Evolutionary conservation across 1,140 invertebrate species (phyloP).

Genomic region (Zaprionus gabonicus): DNA sequence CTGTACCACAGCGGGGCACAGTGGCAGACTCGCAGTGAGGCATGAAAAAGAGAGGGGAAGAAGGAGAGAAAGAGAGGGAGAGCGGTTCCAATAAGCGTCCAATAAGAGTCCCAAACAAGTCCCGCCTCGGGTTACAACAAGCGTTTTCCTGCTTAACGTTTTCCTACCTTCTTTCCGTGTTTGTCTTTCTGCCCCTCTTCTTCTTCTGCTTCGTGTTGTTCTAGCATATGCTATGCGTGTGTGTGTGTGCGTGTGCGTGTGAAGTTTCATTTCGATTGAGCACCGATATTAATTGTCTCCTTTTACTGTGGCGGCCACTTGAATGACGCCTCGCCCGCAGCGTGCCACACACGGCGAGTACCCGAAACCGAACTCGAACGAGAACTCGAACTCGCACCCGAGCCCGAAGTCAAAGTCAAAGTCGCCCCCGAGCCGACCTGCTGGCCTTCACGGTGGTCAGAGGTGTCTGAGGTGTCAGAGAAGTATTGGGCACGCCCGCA

Average conservation of each 20-base stretch:
- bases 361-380: constrained; percentile 15
- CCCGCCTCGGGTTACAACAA: constrained; percentile 56
- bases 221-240: constrained; percentile 9
- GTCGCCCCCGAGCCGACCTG: neutral
- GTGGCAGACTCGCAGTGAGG: no score
- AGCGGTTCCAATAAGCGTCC: neutral
- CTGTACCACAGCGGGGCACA: neutral
- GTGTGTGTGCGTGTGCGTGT: constrained; percentile 29
- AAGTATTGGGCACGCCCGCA: constrained; percentile 30
- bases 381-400: neutral
- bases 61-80: neutral
- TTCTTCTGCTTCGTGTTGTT: neutral
- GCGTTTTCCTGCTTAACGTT: constrained; percentile 61
- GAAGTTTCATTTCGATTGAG: constrained; percentile 45
- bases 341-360: constrained; percentile 42
- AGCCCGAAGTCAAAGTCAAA: neutral
- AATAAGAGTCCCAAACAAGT: neutral
- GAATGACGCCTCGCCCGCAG: constrained; percentile 44
- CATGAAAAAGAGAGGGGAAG: no score
- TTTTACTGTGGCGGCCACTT: constrained; percentile 45
- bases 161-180: constrained; percentile 18
- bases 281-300: constrained; percentile 73
- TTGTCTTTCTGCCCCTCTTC: constrained; percentile 2
- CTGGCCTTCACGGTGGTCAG: constrained; percentile 39
- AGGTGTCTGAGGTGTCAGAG: constrained; percentile 39